Evolutionary conservation across 1,140 invertebrate genomes (phyloP).

Genomic region (Dreissena rostriformis): DNA sequence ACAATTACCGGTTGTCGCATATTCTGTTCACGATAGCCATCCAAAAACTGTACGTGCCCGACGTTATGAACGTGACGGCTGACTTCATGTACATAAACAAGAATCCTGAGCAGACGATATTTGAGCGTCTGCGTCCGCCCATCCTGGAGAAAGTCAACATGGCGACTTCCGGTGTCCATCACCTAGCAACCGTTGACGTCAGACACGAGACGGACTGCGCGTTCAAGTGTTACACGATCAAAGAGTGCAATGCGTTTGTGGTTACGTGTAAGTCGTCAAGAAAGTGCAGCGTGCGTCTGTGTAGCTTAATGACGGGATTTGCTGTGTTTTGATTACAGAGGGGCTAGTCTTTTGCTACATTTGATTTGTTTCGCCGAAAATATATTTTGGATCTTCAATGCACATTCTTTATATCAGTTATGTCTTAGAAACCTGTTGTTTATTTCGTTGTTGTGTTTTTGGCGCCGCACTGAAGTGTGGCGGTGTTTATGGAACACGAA

Average conservation of each 20-base stretch:
- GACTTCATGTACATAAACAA: background rate
- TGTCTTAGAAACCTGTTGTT: no score
- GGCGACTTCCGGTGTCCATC: background rate
- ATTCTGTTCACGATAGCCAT: constrained; percentile 18
- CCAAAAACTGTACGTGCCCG: constrained; percentile 37
- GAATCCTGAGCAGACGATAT: constrained; percentile 16
- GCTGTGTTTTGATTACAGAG: background rate
- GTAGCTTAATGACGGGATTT: constrained; percentile 40
- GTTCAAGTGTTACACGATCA: constrained; percentile 45
- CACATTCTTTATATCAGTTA: no score
- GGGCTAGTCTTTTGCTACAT: no score
- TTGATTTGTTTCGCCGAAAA: no score
- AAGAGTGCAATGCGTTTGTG: constrained; percentile 49
- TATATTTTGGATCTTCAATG: no score
- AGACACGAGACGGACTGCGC: constrained; percentile 50
- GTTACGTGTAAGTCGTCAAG: constrained; percentile 30
- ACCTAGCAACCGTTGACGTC: constrained; percentile 45
- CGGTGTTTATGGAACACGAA: no score
- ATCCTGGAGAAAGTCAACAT: constrained; percentile 15
- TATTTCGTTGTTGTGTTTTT: no score
- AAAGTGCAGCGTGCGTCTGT: constrained; percentile 33
- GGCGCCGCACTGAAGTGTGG: no score
- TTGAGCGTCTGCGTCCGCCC: constrained; percentile 48
- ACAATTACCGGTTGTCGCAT: background rate
- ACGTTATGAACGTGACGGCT: constrained; percentile 16